A percentile compares a stretch with the other conserved stretches of the same genome.
Conservation (phyloP, 30 jellyfish, hydroid and myxozoan species). For the Rhopilema esculentum region DNA sequence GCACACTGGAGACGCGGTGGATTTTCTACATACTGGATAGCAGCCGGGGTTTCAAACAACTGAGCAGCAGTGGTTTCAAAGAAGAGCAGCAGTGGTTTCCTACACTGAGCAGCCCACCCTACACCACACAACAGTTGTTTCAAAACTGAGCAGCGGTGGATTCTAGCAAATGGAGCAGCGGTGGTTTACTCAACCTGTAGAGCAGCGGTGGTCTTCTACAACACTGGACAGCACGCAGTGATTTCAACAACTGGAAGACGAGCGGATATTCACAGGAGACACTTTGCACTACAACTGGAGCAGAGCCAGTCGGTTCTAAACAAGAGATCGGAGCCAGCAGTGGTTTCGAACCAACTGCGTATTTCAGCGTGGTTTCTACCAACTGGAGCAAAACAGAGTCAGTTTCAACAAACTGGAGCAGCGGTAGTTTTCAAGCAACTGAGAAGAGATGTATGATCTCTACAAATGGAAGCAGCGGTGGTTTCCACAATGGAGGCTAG, state of each 20-base stretch:
- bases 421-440: constrained; percentile 29
- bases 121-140: constrained; percentile 23
- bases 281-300: not conserved
- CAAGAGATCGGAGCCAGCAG: no score
- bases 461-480: constrained; percentile 26
- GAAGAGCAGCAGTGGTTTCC: constrained; percentile 54
- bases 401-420: constrained; percentile 68
- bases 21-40: constrained; percentile 22
- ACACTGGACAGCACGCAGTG: constrained; percentile 36
- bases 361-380: no score
- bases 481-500: constrained; percentile 37
- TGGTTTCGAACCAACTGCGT: no score
- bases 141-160: constrained; percentile 35
- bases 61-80: constrained; percentile 67
- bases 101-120: no score
- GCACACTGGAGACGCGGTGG: constrained; percentile 55
- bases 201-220: constrained; percentile 45
- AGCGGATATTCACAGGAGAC: not conserved
- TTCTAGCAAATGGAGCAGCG: constrained; percentile 42
- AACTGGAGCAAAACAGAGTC: constrained; percentile 2
- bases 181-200: constrained; percentile 32
- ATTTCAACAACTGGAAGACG: constrained; percentile 45
- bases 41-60: constrained; percentile 28
- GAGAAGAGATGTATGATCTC: constrained; percentile 28
- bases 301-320: not conserved